These are phyloP conservation scores for Nannospalax galili DNA, from an alignment of 2,113 vertebrate species.

Conservation along the genomic window DNA sequence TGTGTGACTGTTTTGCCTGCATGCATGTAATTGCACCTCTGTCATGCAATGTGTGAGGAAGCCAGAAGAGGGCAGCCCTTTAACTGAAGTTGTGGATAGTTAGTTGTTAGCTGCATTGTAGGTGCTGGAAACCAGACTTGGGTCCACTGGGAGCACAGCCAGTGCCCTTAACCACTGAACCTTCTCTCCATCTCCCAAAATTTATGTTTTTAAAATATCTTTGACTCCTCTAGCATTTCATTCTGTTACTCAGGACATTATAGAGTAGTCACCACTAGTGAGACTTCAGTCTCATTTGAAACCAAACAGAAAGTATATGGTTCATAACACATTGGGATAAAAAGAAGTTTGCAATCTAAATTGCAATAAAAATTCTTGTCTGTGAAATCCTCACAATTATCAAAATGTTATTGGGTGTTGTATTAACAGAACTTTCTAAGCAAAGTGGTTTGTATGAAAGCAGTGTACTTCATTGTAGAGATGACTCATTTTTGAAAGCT, in stretches of 20 bases:
- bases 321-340: background rate
- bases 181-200: no score
- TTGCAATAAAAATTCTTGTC: background rate
- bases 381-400: background rate
- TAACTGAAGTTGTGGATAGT: no score
- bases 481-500: background rate
- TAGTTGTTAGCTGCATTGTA: no score
- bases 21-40: no score
- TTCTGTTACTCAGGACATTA: background rate
- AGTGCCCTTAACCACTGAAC: no score
- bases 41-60: no score
- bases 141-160: no score
- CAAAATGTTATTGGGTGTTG: background rate
- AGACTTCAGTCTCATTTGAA: slow-evolving; percentile 13
- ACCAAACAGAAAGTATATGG: background rate
- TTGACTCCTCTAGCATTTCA: background rate
- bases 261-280: background rate
- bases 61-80: no score
- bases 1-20: no score
- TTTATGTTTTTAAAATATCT: background rate
- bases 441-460: background rate
- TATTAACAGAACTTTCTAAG: background rate
- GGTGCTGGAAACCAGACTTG: no score
- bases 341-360: background rate
- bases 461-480: background rate